Evolutionary conservation across 1,140 invertebrate genomes (phyloP).

Genomic region (Xylocopa sonorina): DNA sequence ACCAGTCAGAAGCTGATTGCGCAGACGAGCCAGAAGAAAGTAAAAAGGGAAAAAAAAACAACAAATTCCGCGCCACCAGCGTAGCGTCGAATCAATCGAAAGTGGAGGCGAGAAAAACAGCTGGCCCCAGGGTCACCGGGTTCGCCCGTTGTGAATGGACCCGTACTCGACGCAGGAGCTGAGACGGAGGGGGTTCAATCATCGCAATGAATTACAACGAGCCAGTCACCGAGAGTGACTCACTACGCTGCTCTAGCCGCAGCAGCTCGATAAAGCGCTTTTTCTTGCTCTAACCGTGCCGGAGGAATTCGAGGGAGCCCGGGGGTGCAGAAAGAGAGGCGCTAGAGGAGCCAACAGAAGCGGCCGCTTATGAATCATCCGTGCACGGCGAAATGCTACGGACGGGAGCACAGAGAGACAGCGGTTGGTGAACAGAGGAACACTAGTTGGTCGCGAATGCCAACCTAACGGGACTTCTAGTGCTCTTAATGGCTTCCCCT

Average conservation of each 20-base stretch:
- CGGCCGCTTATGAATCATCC: slow-evolving; percentile 54
- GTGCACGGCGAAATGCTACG: slow-evolving; percentile 16
- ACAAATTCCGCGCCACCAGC: not conserved
- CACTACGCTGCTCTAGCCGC: slow-evolving; percentile 50
- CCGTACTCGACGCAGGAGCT: slow-evolving; percentile 28
- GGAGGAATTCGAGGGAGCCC: slow-evolving; percentile 52
- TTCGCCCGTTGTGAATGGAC: slow-evolving; percentile 55
- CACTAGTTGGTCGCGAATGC: slow-evolving; percentile 4
- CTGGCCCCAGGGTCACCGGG: slow-evolving; percentile 18
- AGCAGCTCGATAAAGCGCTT: slow-evolving; percentile 31
- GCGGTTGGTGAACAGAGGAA: not conserved
- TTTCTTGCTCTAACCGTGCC: slow-evolving; percentile 31
- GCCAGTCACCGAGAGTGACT: slow-evolving; percentile 68
- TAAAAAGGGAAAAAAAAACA: not conserved
- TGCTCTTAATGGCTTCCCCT: no score
- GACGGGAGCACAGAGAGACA: not conserved
- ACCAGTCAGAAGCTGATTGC: not conserved
- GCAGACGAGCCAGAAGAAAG: not conserved
- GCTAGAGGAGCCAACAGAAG: slow-evolving; percentile 18
- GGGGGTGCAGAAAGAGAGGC: slow-evolving; percentile 35
- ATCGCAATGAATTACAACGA: slow-evolving; percentile 73
- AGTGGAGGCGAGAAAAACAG: not conserved
- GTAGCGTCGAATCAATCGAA: not conserved
- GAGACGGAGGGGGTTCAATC: slow-evolving; percentile 55
- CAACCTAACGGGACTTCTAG: slow-evolving; percentile 29